Evolutionary conservation across 2,113 vertebrate genomes (phyloP), one percentile per base, ranked within the genome.

Genomic region (Alaudala cheleensis): DNA sequence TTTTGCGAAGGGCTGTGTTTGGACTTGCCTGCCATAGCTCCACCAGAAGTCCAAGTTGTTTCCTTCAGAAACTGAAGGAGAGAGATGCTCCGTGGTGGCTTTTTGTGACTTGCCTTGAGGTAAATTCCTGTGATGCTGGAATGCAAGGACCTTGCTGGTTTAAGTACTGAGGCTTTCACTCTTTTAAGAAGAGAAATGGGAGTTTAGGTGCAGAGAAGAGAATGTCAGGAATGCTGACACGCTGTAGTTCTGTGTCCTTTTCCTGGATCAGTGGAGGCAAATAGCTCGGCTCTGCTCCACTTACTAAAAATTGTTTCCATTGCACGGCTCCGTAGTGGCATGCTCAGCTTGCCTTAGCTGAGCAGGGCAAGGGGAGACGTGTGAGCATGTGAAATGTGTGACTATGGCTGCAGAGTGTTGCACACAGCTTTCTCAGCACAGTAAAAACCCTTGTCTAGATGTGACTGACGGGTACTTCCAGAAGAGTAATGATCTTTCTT

Each of bases 171-270:
- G 77, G 69, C 60, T 92, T 95, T 83, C 4, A 3, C 44, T 72
- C 69, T 54, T 86, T 76, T 69, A 54, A 88, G 69, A 51, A 78
- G 45, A 47, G 54, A 67, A 92, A 71, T 53, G 34, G n/a, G 76
- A 87, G 42, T 92, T 93, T 61, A 86, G 88, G 90, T 88, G 20
- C 29, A 65, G 70, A 33, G 58, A 80, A 62, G 92, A 90, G 95
- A 97, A 98, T 97, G 94, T 83, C 45, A 95, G 88, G 98, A 98
- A 97, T 97, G 97, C n/a, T 29, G 87, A 60, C 76, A 85, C 45
- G 88, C 88, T 96, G 83, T 86, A 88, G 84, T 76, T 89, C 28
- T 62, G n/a, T 65, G 53, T 86, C 79, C 7, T 94, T 91, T 88
- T 90, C 42, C 40, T 91, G 86, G 86, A 96, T 34, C 49, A 90